phyloP scores from a whole-genome alignment of 1,140 invertebrate genomes.

The Heliothis virescens region DNA sequence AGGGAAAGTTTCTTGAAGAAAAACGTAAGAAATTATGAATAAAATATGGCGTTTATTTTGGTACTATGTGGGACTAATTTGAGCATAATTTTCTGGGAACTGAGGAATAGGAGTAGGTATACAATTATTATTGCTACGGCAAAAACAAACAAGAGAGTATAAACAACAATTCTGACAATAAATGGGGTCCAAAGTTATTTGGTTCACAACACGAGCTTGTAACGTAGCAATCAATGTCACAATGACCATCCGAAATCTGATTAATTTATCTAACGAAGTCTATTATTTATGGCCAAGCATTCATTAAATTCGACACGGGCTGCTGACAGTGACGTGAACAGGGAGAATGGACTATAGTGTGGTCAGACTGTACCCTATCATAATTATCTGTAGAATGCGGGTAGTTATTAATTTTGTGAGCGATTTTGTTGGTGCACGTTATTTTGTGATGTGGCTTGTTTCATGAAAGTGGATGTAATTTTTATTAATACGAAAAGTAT shows the following conservation, averaged over 20 bases:
- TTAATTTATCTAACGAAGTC: slow-evolving; percentile 71
- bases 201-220: slow-evolving; percentile 29
- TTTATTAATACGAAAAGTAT: no score
- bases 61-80: neutral
- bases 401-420: slow-evolving; percentile 27
- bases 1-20: neutral
- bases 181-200: slow-evolving; percentile 40
- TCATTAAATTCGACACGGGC: slow-evolving; percentile 66
- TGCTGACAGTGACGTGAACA: slow-evolving; percentile 34
- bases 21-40: slow-evolving; percentile 21
- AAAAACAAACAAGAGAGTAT: neutral
- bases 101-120: neutral
- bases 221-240: slow-evolving; percentile 55
- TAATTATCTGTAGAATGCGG: slow-evolving; percentile 31
- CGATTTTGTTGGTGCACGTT: slow-evolving; percentile 22
- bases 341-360: slow-evolving; percentile 31
- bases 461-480: neutral
- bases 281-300: slow-evolving; percentile 71
- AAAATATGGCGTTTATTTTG: neutral
- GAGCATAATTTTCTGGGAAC: no score
- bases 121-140: neutral
- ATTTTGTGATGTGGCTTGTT: neutral
- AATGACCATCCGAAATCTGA: slow-evolving; percentile 57
- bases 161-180: slow-evolving; percentile 34
- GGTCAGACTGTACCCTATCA: slow-evolving; percentile 1